phyloP scores from a whole-genome alignment of 2,797 vertebrate genomes.

The Tapera naevia region DNA sequence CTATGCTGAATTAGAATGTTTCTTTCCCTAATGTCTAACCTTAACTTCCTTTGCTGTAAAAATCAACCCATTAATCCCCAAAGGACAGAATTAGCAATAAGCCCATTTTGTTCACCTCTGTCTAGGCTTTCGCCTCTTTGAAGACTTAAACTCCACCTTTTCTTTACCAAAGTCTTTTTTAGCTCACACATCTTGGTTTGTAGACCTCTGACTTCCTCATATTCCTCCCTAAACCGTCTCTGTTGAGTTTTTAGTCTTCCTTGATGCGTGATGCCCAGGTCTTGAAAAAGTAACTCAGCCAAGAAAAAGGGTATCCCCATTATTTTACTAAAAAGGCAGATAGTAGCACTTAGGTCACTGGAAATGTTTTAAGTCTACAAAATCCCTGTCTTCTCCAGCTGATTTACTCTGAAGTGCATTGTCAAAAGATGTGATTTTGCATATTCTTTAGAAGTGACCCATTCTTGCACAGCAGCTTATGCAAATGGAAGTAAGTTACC shows the following conservation, averaged over 20 bases:
- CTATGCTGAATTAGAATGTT: not conserved
- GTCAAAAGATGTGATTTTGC: not conserved
- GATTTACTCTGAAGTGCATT: not conserved
- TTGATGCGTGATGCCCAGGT: not conserved
- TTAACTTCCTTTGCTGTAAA: not conserved
- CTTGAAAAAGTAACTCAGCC: not conserved
- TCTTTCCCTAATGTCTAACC: not conserved
- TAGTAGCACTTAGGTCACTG: not conserved
- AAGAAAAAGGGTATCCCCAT: not conserved
- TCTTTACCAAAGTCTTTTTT: not conserved
- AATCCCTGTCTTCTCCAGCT: not conserved
- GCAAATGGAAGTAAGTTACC: not conserved
- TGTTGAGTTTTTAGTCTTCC: not conserved
- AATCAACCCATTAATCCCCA: not conserved
- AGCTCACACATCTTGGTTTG: not conserved
- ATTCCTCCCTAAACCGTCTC: not conserved
- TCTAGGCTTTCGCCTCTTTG: not conserved
- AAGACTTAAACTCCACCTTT: not conserved
- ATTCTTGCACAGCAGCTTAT: not conserved
- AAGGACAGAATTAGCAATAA: not conserved
- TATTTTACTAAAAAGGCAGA: not conserved
- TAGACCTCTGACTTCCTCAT: not conserved
- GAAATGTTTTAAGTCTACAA: not conserved
- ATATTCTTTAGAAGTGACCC: not conserved
- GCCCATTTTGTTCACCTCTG: not conserved